Base-by-base conservation (phyloP, 2,888 invertebrate genomes). In the Rotaria sp. region DNA sequence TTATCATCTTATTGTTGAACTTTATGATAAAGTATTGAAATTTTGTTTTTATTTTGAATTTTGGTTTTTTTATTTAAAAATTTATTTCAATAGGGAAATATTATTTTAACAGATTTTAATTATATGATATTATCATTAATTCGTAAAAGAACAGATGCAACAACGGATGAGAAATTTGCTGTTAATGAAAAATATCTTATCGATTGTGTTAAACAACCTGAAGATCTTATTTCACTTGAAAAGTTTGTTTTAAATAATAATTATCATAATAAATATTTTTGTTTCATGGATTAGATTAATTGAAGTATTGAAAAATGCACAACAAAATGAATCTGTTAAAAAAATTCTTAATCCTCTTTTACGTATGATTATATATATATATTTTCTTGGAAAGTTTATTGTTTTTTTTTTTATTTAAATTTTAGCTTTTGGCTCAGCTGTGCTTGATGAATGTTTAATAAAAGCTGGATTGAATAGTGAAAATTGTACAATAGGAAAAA, bases 1-100 rank as follows among this genome's bases (percentile, higher is more conserved):
- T 0, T 96, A 96, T 92, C 98, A 99, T 91, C 93, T 99, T 0
- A 95, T 99, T 88, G 90, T 99, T 86, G 99, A 99, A 91, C 91
- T 99, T 41, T 99, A 97, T 89, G 98, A 98, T 92, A 90, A 92
- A 87, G 93, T 80, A 80, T 80, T 41, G 4, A 15, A 18, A 35
- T 45, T 18, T 26, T 45, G 8, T 35, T 74, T 3, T 80, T 80
- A 38, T 2, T 75, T 15, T 38, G 13, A 2, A 35, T 0, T 5
- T 10, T n/a, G n/a, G 50, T 80, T 21, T 41, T 38, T 85, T 50
- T 87, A 8, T 45, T 45, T 11, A 11, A 8, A 45, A 45, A 45
- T 57, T 86, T 74, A 8, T 74, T 75, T 86, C 88, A 88, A 48
- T 92, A 95, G 89, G 97, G 99, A 86, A 99, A 99, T 91, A 94